These are phyloP conservation scores for Nebria ingens DNA, from an alignment of 1,140 invertebrate genomes.

Conservation along the genomic window DNA sequence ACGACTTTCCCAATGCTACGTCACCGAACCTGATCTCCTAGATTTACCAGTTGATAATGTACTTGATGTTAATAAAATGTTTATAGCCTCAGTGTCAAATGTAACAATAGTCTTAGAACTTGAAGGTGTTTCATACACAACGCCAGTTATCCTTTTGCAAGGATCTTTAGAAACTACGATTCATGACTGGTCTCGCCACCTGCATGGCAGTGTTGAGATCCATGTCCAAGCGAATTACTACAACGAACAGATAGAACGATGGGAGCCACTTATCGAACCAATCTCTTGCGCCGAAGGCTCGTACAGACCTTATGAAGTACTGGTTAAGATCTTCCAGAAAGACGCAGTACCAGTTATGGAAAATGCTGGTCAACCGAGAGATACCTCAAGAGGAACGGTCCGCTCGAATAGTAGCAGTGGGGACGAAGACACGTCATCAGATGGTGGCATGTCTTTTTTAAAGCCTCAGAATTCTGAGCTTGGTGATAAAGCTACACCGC, in stretches of 20 bases:
- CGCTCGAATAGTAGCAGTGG: not conserved
- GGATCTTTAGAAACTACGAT: constrained; percentile 45
- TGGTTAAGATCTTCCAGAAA: constrained; percentile 51
- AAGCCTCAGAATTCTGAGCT: constrained; percentile 33
- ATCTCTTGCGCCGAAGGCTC: constrained; percentile 52
- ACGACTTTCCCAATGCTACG: constrained; percentile 34
- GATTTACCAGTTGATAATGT: not conserved
- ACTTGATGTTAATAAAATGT: not conserved
- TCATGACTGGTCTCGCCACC: constrained; percentile 54
- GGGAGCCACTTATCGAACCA: constrained; percentile 74
- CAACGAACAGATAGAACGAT: constrained; percentile 57
- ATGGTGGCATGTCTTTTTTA: constrained; percentile 46
- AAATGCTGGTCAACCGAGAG: not conserved
- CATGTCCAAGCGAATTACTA: constrained; percentile 62
- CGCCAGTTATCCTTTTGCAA: constrained; percentile 41
- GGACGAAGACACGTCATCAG: constrained; percentile 18
- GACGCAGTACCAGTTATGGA: not conserved
- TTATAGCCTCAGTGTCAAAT: constrained; percentile 33
- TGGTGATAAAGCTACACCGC: constrained; percentile 24
- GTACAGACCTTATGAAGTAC: constrained; percentile 62
- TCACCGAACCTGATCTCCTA: not conserved
- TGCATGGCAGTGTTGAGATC: constrained; percentile 43
- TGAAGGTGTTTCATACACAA: constrained; percentile 31
- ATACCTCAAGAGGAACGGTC: not conserved
- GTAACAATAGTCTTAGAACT: constrained; percentile 48